phyloP scores from a whole-genome alignment of 2,888 invertebrate species.

The Labia minor region DNA sequence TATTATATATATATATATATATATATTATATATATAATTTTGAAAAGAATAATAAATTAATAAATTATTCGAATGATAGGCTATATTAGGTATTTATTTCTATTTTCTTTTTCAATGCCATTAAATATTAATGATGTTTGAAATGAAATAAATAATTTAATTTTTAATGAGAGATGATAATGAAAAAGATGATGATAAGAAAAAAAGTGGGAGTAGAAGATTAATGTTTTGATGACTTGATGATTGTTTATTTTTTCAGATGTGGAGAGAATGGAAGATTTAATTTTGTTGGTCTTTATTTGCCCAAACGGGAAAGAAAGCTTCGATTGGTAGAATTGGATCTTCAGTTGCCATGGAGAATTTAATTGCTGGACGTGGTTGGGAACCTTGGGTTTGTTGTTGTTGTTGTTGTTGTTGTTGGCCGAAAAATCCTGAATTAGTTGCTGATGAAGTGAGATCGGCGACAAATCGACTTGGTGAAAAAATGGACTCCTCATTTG shows the following conservation, averaged over 20 bases:
- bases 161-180: no score
- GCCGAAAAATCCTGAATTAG: slow-evolving; percentile 31
- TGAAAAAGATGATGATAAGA: not conserved
- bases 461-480: slow-evolving; percentile 43
- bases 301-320: slow-evolving; percentile 63
- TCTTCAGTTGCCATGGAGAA: slow-evolving; percentile 68
- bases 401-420: slow-evolving; percentile 51
- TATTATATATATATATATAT: no score
- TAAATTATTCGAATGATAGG: no score
- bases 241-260: no score
- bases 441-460: slow-evolving; percentile 60
- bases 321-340: slow-evolving; percentile 68
- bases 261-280: not conserved
- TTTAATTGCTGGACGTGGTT: slow-evolving; percentile 48
- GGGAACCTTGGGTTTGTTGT: not conserved
- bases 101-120: not conserved
- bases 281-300: slow-evolving; percentile 42
- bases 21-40: no score
- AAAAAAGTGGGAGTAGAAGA: not conserved
- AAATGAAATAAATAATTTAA: not conserved
- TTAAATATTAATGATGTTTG: not conserved
- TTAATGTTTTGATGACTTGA: no score
- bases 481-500: slow-evolving; percentile 17
- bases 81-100: no score
- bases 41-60: no score